Evolutionary conservation across 2,888 invertebrate species (phyloP).

Genomic region (Phasia obesa): DNA sequence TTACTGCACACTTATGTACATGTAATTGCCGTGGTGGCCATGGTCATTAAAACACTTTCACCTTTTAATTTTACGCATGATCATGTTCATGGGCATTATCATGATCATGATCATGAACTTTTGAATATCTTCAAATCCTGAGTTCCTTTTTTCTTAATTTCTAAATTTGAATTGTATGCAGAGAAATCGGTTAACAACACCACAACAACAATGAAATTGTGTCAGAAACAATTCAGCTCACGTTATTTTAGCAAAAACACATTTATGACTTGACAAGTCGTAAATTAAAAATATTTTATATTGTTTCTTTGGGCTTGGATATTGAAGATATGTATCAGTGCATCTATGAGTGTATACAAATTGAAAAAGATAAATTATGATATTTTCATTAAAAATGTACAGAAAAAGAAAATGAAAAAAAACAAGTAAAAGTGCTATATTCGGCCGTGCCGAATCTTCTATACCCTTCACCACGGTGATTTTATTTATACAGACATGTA

Average conservation of each 20-base stretch:
- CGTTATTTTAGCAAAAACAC: slow-evolving; percentile 59
- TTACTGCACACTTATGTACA: too few relatives aligned
- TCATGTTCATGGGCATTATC: too few relatives aligned
- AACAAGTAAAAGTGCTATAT: too few relatives aligned
- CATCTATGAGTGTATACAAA: not conserved
- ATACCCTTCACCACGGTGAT: too few relatives aligned
- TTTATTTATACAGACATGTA: too few relatives aligned
- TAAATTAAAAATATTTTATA: slow-evolving; percentile 51
- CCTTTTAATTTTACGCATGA: slow-evolving; percentile 48
- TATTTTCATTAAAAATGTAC: slow-evolving; percentile 51
- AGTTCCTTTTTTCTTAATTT: not conserved
- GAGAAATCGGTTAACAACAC: slow-evolving; percentile 15
- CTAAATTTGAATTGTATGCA: slow-evolving; percentile 4
- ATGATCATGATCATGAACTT: slow-evolving; percentile 50
- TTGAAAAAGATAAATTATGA: slow-evolving; percentile 62
- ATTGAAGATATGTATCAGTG: not conserved
- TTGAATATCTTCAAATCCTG: slow-evolving; percentile 18
- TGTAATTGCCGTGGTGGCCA: too few relatives aligned
- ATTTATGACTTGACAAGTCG: slow-evolving; percentile 57
- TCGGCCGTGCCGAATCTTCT: too few relatives aligned
- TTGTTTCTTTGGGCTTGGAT: not conserved
- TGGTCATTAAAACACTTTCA: slow-evolving; percentile 61
- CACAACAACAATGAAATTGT: slow-evolving; percentile 56
- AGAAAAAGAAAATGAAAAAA: too few relatives aligned
- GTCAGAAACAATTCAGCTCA: slow-evolving; percentile 63